Evolutionary conservation across 2,888 invertebrate genomes (phyloP), one percentile per base, ranked within the genome.

Genomic region (Synanthedon myopaeformis): DNA sequence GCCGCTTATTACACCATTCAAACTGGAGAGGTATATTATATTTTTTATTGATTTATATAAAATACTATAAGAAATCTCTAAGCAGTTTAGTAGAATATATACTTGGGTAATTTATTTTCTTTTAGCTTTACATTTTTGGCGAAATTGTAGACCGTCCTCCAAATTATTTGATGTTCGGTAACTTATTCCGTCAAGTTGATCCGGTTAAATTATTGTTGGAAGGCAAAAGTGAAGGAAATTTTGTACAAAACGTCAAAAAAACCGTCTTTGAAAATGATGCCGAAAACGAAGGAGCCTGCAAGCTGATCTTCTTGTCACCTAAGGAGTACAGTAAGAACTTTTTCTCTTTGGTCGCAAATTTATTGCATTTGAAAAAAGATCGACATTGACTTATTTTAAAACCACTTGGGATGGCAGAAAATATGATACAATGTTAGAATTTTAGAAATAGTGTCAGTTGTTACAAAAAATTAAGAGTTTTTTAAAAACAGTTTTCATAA

Each of bases 1-100:
- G 92, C 92, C 14, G 92, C 94, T 0, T 92, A 90, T 73, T 95
- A 92, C 77, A 91, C 91, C 61, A 73, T 91, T 42, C 87, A 89
- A 53, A 91, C 91, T 2, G 90, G 91, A 59, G 90, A 92, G 79
- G 91, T 91, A 52, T 50, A 62, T 35, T 56, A 55, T 12, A 35
- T 28, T 14, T 12, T 19, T 6, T 13, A 12, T n/a, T 45, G 23
- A 4, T 23, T 23, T 5, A 23, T 23, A 23, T 4, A 23, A 23
- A 23, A 23, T 19, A 19, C 19, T 19, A n/a, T n/a, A 17, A 17
- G 17, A 17, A 17, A 17, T 17, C 4, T 10, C 28, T 6, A 28
- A 28, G 8, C 28, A 28, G 8, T 17, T 17, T 17, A 17, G 2
- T 17, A 17, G 17, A 17, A 17, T 17, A 17, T 17, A n/a, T 17